Evolutionary conservation across 53 echinoderm and acorn worm genomes (phyloP).

Genomic region (Hippasteria phrygiana): DNA sequence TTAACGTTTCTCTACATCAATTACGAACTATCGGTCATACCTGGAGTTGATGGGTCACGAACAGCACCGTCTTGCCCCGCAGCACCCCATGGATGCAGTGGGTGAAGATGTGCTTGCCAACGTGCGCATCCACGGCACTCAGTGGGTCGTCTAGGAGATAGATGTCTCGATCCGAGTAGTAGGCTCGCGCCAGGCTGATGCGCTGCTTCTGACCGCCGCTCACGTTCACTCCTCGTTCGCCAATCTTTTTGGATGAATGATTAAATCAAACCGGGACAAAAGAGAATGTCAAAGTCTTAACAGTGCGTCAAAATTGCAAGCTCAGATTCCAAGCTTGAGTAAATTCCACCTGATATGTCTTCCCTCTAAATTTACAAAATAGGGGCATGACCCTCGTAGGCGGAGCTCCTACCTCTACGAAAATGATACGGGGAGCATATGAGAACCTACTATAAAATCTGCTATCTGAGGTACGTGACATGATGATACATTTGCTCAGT

Average conservation of each 20-base stretch:
- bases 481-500: too few species aligned
- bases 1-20: not conserved
- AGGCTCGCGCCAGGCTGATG: slow-evolving; percentile 88
- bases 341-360: too few species aligned
- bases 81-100: slow-evolving; percentile 81
- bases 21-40: slow-evolving; percentile 35
- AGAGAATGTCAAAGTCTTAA: not conserved
- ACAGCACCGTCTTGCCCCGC: slow-evolving; percentile 77
- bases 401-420: too few species aligned
- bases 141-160: slow-evolving; percentile 91
- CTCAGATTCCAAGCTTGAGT: too few species aligned
- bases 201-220: slow-evolving; percentile 96
- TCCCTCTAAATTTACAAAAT: too few species aligned
- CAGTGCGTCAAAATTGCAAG: too few species aligned
- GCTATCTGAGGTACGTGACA: too few species aligned
- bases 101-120: slow-evolving; percentile 89
- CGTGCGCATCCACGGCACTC: slow-evolving; percentile 94
- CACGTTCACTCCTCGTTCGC: slow-evolving; percentile 88
- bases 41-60: slow-evolving; percentile 91
- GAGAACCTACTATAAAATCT: too few species aligned
- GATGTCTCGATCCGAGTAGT: slow-evolving; percentile 90
- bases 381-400: too few species aligned
- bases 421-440: too few species aligned
- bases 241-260: slow-evolving; percentile 62
- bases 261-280: not conserved